Conservation (phyloP, 2,797 vertebrate genomes). For the Cyprinella venusta region DNA sequence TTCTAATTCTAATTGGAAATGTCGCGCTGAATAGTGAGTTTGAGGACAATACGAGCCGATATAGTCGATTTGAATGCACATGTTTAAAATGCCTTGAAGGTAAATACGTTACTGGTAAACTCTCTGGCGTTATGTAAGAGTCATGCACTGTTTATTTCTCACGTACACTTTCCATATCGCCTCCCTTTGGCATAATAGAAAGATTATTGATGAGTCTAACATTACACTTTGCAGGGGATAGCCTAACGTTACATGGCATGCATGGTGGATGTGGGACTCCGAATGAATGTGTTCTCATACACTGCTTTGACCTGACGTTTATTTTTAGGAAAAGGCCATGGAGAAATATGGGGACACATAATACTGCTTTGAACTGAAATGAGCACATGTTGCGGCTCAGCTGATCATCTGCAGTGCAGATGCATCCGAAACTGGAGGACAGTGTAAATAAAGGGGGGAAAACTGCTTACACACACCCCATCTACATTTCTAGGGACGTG, state of each 20-base stretch:
- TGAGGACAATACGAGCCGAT: neutral
- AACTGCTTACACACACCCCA: conserved; percentile 44
- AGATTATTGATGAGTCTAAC: neutral
- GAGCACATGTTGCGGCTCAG: conserved; percentile 54
- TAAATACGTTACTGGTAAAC: neutral
- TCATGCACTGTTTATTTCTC: conserved; percentile 22
- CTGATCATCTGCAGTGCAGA: conserved; percentile 76
- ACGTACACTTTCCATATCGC: conserved; percentile 29
- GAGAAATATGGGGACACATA: conserved; percentile 38
- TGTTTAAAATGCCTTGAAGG: neutral
- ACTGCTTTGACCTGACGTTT: conserved; percentile 43
- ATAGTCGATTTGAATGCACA: neutral
- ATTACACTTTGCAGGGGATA: conserved; percentile 1
- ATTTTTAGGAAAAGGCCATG: conserved; percentile 39
- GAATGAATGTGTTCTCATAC: conserved; percentile 15
- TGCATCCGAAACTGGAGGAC: conserved; percentile 69
- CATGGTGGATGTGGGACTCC: conserved; percentile 16
- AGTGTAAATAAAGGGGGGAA: conserved; percentile 59
- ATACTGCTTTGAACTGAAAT: conserved; percentile 50
- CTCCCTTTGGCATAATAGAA: conserved; percentile 9
- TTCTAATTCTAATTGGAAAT: no score
- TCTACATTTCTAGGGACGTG: conserved; percentile 2
- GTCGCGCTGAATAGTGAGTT: neutral
- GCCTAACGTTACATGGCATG: neutral
- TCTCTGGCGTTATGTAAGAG: conserved; percentile 13